Percentiles rank a stretch among this genome's conserved stretches.
phyloP scores from a whole-genome alignment of 2,888 invertebrate genomes.

The Drosophila limbata region DNA sequence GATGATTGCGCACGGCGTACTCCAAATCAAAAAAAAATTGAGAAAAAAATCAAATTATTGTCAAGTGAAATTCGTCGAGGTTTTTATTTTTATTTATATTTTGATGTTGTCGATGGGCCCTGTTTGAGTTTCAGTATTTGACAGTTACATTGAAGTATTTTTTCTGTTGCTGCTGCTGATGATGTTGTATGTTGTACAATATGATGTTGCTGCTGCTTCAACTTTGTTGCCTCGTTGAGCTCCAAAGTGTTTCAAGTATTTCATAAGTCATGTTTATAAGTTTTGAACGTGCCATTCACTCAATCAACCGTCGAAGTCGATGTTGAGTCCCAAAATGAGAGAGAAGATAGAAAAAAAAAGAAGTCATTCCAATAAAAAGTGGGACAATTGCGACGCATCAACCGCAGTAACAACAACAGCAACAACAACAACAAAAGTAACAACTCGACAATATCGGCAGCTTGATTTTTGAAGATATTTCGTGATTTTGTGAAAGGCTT shows the following conservation, averaged over 20 bases:
- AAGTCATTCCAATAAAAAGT: constrained; percentile 81
- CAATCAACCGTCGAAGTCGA: constrained; percentile 63
- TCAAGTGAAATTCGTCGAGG: constrained; percentile 76
- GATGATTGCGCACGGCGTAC: constrained; percentile 76
- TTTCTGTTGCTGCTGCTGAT: constrained; percentile 19
- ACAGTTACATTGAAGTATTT: constrained; percentile 72
- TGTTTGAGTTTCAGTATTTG: constrained; percentile 53
- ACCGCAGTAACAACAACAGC: constrained; percentile 20
- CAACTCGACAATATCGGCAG: constrained; percentile 68
- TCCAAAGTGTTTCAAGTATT: constrained; percentile 69
- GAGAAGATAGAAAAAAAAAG: constrained; percentile 36
- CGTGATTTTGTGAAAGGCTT: constrained; percentile 80
- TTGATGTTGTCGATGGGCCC: constrained; percentile 40
- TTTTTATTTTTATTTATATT: constrained; percentile 26
- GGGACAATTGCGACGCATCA: constrained; percentile 77
- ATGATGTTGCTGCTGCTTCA: constrained; percentile 52
- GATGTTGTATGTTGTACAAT: constrained; percentile 43
- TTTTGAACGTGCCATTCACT: constrained; percentile 79
- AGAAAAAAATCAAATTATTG: constrained; percentile 71
- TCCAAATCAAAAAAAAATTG: constrained; percentile 51
- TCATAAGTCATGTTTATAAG: constrained; percentile 80
- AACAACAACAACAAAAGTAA: constrained; percentile 36
- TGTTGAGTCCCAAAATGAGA: constrained; percentile 16
- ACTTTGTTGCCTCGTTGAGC: constrained; percentile 31
- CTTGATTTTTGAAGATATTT: constrained; percentile 73